These are phyloP conservation scores for Tetragonisca angustula DNA, from an alignment of 2,888 invertebrate genomes.

Conservation along the genomic window DNA sequence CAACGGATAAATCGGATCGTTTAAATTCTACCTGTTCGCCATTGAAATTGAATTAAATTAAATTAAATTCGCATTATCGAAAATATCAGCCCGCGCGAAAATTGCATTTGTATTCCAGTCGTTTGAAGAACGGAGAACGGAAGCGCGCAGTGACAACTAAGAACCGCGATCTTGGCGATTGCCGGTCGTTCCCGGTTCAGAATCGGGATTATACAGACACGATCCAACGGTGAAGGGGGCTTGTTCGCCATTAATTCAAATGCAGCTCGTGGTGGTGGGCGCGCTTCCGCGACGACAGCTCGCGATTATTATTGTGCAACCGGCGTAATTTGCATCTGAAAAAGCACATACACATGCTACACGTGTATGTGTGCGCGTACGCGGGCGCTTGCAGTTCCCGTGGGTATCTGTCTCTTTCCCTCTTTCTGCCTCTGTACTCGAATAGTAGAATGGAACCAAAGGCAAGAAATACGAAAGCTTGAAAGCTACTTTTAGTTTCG, in stretches of 20 bases:
- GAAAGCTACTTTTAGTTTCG: background rate
- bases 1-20: too few species aligned
- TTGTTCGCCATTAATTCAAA: slow-evolving; percentile 56
- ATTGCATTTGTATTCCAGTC: too few species aligned
- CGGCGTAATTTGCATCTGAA: slow-evolving; percentile 61
- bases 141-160: background rate
- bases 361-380: too few species aligned
- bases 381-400: slow-evolving; percentile 19
- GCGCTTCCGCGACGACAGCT: slow-evolving; percentile 57
- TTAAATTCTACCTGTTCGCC: background rate
- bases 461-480: background rate
- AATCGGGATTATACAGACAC: slow-evolving; percentile 40
- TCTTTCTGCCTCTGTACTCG: too few species aligned
- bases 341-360: slow-evolving; percentile 24
- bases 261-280: slow-evolving; percentile 52
- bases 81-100: too few species aligned
- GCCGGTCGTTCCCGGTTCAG: slow-evolving; percentile 6
- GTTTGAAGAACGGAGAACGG: background rate
- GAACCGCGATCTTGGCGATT: slow-evolving; percentile 16
- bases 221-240: slow-evolving; percentile 2
- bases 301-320: slow-evolving; percentile 63
- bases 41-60: background rate
- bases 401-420: background rate
- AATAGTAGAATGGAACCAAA: background rate
- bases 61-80: background rate